A percentile compares a stretch with the other conserved stretches of the same genome.
These are phyloP conservation scores for Lasioglossum albipes DNA, from an alignment of 1,140 invertebrate species.

Conservation along the genomic window DNA sequence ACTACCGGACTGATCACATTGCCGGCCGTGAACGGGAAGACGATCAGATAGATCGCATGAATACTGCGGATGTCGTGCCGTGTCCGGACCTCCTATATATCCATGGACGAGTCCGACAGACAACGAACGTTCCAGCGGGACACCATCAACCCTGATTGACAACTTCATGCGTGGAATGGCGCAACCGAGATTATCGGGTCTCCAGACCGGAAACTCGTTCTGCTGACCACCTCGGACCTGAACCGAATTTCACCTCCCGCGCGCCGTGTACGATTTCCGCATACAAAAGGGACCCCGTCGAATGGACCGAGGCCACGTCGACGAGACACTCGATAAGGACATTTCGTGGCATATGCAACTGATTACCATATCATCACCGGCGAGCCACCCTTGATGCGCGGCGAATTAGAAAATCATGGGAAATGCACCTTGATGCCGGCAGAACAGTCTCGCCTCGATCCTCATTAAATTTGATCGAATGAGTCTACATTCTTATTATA, in stretches of 20 bases:
- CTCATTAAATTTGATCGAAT: no score
- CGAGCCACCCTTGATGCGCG: not conserved
- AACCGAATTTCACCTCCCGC: slow-evolving; percentile 59
- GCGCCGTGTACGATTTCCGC: slow-evolving; percentile 63
- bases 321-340: slow-evolving; percentile 54
- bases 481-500: no score
- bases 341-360: slow-evolving; percentile 47
- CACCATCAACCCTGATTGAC: slow-evolving; percentile 66
- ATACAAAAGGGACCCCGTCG: slow-evolving; percentile 62
- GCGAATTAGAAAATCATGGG: not conserved
- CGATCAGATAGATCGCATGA: slow-evolving; percentile 67
- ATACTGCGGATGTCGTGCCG: slow-evolving; percentile 64
- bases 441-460: no score
- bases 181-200: slow-evolving; percentile 64
- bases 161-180: slow-evolving; percentile 63
- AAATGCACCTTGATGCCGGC: no score
- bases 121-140: slow-evolving; percentile 64
- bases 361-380: slow-evolving; percentile 28
- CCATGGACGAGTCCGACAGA: slow-evolving; percentile 60
- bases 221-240: slow-evolving; percentile 64
- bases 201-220: slow-evolving; percentile 66
- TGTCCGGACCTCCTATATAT: slow-evolving; percentile 64
- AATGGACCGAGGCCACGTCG: slow-evolving; percentile 32
- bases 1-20: slow-evolving; percentile 40
- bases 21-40: slow-evolving; percentile 57